Evolutionary conservation across 2,888 invertebrate species (phyloP), one percentile per base, ranked within the genome.

Genomic region (Andricus quercusramuli): DNA sequence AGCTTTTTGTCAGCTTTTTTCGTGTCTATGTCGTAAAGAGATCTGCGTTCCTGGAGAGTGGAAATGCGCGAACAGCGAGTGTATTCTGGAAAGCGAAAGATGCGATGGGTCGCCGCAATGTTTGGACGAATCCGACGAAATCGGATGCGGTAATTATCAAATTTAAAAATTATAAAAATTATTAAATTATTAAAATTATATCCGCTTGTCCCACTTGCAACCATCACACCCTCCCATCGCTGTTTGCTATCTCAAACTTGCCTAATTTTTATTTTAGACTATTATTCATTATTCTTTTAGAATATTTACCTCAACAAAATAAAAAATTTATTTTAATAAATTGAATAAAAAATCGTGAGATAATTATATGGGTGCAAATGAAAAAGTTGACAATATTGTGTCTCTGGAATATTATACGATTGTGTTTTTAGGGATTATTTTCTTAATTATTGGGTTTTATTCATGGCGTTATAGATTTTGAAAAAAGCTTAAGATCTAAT

Each of bases 21-120:
- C 87, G 87, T 90, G 84, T 86, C 83, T 86, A 83, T 88, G 79
- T 85, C 83, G 85, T 83, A 84, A 90, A 91, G 91, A 89, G 79
- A 70, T 85, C 84, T 90, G 91, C 86, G 85, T 86, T 78, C 88
- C 87, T 83, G 87, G 89, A 68, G 91, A 93, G 85, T 90, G 93
- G 86, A 92, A 92, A n/a, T 95, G 95, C 86, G 93, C 94, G 84
- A 93, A 93, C 84, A 94, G 94, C 3, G 93, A 94, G 47, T 97
- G 96, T 90, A 94, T 96, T 78, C 93, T 94, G 11, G 87, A 88
- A 17, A 88, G 85, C 29, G 92, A 91, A 66, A 93, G 93, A 32
- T 97, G 97, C 91, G 94, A 96, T 88, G 93, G 94, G 1, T 85
- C 87, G 82, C 68, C 80, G 22, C 86, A 90, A 86, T 95, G 94